Base-by-base conservation (phyloP, 2,797 vertebrate genomes). In the Apodemus agrarius region DNA sequence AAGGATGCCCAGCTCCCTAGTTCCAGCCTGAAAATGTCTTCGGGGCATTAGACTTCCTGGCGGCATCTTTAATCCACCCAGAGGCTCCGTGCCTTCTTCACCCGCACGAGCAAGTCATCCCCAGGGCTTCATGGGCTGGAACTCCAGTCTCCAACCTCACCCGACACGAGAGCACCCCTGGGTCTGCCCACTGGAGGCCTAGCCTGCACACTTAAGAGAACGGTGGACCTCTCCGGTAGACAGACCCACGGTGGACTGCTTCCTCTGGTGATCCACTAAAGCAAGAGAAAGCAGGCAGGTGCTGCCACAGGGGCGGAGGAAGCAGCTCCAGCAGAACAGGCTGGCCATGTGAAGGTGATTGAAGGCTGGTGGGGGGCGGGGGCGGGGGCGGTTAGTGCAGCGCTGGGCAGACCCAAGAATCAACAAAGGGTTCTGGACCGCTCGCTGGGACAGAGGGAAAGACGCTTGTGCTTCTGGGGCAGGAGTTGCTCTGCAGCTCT, bases 21-120 rank as follows among this genome's bases (percentile, higher is more conserved):
- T 84, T 93, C 79, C n/a, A 89, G 82, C 37, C 40, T 9, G 9
- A 89, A 84, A 84, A 22, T 65, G 65, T 74, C 96, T 90, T 92
- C 72, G 9, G 78, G 34, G 17, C 81, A 76, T 49, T 89, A 37
- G 78, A 52, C 14, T 90, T 92, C 49, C 52, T 81, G 52, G 19
- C 21, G 85, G 12, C 8, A 29, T 14, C 74, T 84, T 72, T 74
- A 65, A 52, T n/a, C 46, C 21, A 24, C 78, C 37, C 21, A 46
- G 26, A 21, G 67, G 16, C 46, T 93, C 85, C 85, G 40, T 52
- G 74, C 31, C 80, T 9, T 16, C 16, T 46, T 90, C 84, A 59
- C 1, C n/a, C 24, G 26, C 40, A 12, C 4, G 52, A 89, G 34
- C 61, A 65, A 49, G 46, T 17, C 72, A 67, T 76, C 79, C 57